Evolutionary conservation across 2,888 invertebrate genomes (phyloP).

Genomic region (Torymus auratus): DNA sequence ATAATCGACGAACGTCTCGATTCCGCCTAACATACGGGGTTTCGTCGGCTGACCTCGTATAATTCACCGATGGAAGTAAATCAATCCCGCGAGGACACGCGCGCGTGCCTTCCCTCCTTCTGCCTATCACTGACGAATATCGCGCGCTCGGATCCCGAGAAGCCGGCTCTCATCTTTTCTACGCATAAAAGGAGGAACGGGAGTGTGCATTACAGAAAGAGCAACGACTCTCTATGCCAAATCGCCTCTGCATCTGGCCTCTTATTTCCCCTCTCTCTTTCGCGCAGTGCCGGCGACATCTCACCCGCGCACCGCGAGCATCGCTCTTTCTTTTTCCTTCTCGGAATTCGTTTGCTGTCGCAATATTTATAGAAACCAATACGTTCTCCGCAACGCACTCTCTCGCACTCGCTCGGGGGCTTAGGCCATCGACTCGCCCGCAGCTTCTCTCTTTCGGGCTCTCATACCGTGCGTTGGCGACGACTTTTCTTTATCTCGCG

Average conservation of each 20-base stretch:
- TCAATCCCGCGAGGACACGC: slow-evolving; percentile 60
- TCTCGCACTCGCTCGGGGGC: not conserved
- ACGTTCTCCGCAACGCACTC: slow-evolving; percentile 36
- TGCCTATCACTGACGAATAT: slow-evolving; percentile 43
- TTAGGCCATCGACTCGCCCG: slow-evolving; percentile 45
- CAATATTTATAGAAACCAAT: slow-evolving; percentile 68
- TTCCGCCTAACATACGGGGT: slow-evolving; percentile 45
- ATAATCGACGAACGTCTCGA: slow-evolving; percentile 62
- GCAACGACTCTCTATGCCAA: slow-evolving; percentile 53
- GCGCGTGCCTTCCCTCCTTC: slow-evolving; percentile 48
- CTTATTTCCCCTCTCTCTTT: not conserved
- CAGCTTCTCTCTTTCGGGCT: not conserved
- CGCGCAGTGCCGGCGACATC: not conserved
- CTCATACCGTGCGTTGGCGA: not conserved
- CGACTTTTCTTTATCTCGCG: slow-evolving; percentile 32
- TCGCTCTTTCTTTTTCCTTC: slow-evolving; percentile 59
- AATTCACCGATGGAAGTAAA: slow-evolving; percentile 62
- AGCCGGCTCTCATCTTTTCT: not conserved
- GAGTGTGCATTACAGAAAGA: slow-evolving; percentile 28
- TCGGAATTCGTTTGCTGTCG: slow-evolving; percentile 63
- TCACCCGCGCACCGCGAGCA: slow-evolving; percentile 59
- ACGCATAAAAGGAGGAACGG: slow-evolving; percentile 6
- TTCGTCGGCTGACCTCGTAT: slow-evolving; percentile 56
- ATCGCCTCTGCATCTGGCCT: slow-evolving; percentile 60
- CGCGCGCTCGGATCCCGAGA: not conserved